Percentiles rank a stretch among this genome's conserved stretches.
Conservation (phyloP, 2,113 vertebrate genomes). For the Cyanistes caeruleus region DNA sequence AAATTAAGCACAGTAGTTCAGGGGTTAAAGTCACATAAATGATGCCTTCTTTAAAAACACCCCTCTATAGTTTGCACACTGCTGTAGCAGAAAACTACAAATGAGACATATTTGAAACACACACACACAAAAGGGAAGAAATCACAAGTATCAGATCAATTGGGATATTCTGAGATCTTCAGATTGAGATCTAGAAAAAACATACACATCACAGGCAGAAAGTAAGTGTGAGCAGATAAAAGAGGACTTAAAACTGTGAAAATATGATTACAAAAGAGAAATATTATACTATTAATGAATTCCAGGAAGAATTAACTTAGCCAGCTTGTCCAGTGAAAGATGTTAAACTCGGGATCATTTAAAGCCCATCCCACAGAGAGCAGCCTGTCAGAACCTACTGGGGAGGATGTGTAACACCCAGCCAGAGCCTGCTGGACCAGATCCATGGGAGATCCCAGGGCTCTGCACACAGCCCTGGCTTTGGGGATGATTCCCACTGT, state of each 20-base stretch:
- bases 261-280: background rate
- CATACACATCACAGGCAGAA: background rate
- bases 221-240: background rate
- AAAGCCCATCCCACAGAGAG: background rate
- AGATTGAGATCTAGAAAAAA: background rate
- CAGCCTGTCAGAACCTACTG: background rate
- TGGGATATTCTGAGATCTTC: background rate
- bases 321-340: background rate
- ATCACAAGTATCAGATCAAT: background rate
- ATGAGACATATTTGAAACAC: background rate
- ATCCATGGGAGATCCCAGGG: accelerated
- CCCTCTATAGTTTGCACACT: background rate
- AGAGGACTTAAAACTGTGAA: background rate
- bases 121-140: background rate
- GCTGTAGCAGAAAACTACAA: background rate
- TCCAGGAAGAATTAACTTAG: background rate
- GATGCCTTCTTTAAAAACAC: background rate
- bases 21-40: background rate
- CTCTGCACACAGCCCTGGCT: background rate
- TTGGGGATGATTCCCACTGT: background rate
- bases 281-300: background rate
- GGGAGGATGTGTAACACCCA: background rate
- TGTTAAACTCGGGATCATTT: background rate
- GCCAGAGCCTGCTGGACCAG: accelerated
- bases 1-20: background rate